These are phyloP conservation scores for Lanius collurio DNA, from an alignment of 2,113 vertebrate genomes.

Conservation along the genomic window DNA sequence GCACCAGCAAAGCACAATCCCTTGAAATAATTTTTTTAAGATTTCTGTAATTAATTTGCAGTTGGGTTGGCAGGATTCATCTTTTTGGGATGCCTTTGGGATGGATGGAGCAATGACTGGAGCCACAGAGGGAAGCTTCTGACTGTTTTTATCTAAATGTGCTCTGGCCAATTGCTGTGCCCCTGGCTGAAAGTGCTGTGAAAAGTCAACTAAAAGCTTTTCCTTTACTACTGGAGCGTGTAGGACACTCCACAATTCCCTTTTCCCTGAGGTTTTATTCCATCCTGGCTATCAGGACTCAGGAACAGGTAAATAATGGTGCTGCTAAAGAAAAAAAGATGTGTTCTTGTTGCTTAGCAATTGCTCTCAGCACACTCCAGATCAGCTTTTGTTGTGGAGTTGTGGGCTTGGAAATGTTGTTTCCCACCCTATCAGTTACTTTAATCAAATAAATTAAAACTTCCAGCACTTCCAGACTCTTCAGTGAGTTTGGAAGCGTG, in stretches of 20 bases:
- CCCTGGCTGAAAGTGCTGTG: not conserved
- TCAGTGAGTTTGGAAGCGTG: not conserved
- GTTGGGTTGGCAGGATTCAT: not conserved
- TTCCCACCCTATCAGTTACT: not conserved
- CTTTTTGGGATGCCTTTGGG: not conserved
- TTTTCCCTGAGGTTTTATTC: not conserved
- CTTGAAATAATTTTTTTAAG: not conserved
- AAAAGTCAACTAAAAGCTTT: not conserved
- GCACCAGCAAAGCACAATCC: not conserved
- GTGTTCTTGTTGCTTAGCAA: conserved; percentile 33
- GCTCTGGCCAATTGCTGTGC: not conserved
- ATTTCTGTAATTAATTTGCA: not conserved
- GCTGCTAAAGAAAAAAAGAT: not conserved
- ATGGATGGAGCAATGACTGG: not conserved
- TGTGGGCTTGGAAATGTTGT: not conserved
- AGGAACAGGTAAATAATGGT: conserved; percentile 12
- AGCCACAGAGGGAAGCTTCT: not conserved
- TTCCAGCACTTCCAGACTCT: not conserved
- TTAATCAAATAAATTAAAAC: not conserved
- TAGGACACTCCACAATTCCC: not conserved
- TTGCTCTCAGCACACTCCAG: not conserved
- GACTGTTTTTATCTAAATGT: not conserved
- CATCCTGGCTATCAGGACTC: not conserved
- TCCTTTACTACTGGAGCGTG: not conserved
- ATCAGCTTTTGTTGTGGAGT: not conserved